phyloP scores from a whole-genome alignment of 1,140 invertebrate species.

The Brachionus rubens region DNA sequence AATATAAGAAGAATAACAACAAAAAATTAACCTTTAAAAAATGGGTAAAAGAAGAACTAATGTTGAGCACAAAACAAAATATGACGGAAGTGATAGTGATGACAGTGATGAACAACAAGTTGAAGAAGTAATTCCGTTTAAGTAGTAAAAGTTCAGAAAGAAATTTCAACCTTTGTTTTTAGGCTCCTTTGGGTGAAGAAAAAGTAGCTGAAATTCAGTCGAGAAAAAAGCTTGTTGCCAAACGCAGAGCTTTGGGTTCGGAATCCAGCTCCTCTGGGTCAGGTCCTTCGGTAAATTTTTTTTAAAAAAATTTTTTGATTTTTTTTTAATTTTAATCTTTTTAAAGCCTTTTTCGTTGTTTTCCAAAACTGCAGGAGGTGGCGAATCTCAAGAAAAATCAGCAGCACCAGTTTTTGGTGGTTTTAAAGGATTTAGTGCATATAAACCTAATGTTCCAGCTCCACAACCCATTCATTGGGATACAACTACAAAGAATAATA shows the following conservation, averaged over 20 bases:
- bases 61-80: neutral
- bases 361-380: neutral
- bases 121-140: conserved; percentile 1
- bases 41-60: conserved; percentile 39
- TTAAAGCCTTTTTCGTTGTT: neutral
- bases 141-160: neutral
- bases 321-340: neutral
- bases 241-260: neutral
- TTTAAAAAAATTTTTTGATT: neutral
- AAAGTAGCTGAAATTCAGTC: neutral
- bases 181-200: neutral
- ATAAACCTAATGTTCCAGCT: neutral
- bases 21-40: neutral
- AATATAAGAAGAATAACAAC: no score
- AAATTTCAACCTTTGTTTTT: neutral
- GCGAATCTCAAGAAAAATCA: neutral
- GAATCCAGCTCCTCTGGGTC: neutral
- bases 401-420: neutral
- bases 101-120: neutral
- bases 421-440: conserved; percentile 28
- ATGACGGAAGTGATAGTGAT: neutral
- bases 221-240: conserved; percentile 24
- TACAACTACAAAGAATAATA: neutral
- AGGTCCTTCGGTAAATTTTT: neutral
- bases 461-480: no score